Evolutionary conservation across 2,797 vertebrate genomes (phyloP).

Genomic region (Ctenosaura bakeri): DNA sequence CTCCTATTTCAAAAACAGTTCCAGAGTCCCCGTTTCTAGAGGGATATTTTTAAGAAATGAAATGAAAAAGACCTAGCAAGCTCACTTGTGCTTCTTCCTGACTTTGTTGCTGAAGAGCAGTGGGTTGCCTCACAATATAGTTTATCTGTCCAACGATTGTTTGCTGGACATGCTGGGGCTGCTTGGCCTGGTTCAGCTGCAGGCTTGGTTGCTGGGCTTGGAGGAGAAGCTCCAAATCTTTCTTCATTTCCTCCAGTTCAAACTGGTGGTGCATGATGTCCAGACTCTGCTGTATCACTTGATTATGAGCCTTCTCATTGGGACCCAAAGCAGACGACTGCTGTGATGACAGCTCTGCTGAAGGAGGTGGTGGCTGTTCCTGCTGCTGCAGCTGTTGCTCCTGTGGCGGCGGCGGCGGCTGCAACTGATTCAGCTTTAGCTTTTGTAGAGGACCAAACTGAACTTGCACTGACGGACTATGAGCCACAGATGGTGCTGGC

Average conservation of each 20-base stretch:
- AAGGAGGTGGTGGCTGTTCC: conserved; percentile 64
- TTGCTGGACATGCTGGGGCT: conserved; percentile 81
- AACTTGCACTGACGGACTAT: conserved; percentile 76
- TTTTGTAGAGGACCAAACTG: conserved; percentile 80
- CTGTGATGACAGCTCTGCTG: conserved; percentile 59
- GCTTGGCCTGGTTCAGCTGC: conserved; percentile 82
- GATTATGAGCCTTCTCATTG: conserved; percentile 72
- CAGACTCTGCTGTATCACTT: conserved; percentile 81
- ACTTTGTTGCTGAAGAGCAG: conserved; percentile 74
- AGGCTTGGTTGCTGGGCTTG: conserved; percentile 83
- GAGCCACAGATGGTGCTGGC: conserved; percentile 73
- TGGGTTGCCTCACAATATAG: conserved; percentile 82
- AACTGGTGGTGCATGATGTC: conserved; percentile 84
- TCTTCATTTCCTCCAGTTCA: conserved; percentile 86
- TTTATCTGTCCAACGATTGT: conserved; percentile 83
- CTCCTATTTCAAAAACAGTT: too few species aligned
- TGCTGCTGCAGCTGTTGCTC: conserved; percentile 57
- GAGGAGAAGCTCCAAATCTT: conserved; percentile 83
- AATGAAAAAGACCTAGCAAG: conserved; percentile 26
- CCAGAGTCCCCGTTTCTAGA: too few species aligned
- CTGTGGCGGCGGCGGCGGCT: conserved; percentile 65
- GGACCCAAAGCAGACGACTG: conserved; percentile 56
- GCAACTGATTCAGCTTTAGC: conserved; percentile 72
- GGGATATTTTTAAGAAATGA: background rate
- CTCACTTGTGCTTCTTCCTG: conserved; percentile 79